Conservation (phyloP, 2,888 invertebrate genomes). For the Calameuta pallipes region DNA sequence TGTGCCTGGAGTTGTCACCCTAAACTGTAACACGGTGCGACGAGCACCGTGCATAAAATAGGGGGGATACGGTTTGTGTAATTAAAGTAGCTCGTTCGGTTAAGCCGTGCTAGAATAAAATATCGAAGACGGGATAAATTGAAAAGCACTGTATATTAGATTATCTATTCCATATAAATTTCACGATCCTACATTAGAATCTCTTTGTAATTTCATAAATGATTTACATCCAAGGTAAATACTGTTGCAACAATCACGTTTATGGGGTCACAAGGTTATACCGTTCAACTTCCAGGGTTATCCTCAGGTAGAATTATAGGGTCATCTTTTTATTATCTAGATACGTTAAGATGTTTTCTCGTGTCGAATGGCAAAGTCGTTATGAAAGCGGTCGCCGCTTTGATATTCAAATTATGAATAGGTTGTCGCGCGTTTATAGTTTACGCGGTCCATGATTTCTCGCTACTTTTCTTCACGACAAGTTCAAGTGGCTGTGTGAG, state of each 20-base stretch:
- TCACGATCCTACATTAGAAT: background rate
- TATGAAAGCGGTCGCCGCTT: background rate
- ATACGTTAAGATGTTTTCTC: background rate
- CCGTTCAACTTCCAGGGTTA: background rate
- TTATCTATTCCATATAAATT: background rate
- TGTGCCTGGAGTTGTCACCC: background rate
- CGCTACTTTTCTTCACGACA: constrained; percentile 21
- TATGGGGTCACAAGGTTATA: background rate
- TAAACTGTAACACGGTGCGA: background rate
- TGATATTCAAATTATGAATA: background rate
- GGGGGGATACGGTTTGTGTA: background rate
- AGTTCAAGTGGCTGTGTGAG: constrained; percentile 33
- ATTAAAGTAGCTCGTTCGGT: background rate
- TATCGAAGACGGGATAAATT: background rate
- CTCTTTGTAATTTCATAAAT: background rate
- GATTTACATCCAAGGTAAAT: background rate
- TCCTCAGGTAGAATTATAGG: background rate
- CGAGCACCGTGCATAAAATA: background rate
- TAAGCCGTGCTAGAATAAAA: background rate
- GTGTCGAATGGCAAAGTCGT: background rate
- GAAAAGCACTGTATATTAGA: background rate
- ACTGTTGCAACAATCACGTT: background rate
- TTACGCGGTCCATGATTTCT: background rate
- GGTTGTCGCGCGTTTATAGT: background rate
- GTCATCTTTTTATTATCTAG: background rate